These are phyloP conservation scores for Lampris megalopsis DNA, from an alignment of 2,113 vertebrate genomes.

Conservation along the genomic window DNA sequence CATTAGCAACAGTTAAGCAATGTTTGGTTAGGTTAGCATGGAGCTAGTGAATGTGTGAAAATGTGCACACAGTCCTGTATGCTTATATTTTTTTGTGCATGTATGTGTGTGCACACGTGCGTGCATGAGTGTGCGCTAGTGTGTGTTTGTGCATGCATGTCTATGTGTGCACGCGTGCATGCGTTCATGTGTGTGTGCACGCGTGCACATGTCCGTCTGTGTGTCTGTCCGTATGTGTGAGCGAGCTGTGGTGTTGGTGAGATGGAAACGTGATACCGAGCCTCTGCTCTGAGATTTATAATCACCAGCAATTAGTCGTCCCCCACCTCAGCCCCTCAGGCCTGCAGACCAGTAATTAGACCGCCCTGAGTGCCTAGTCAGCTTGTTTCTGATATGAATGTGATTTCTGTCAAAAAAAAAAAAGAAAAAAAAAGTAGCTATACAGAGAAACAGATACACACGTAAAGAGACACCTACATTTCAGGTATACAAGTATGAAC, in stretches of 20 bases:
- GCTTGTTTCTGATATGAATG: slow-evolving; percentile 66
- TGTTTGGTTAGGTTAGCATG: slow-evolving; percentile 35
- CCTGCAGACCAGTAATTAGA: slow-evolving; percentile 79
- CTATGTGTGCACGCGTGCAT: background rate
- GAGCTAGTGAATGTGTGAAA: slow-evolving; percentile 17
- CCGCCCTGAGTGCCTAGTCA: slow-evolving; percentile 67
- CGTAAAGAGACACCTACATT: background rate
- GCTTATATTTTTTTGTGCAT: background rate
- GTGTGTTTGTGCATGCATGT: slow-evolving; percentile 11
- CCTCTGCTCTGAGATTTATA: slow-evolving; percentile 79
- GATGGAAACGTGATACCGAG: slow-evolving; percentile 70
- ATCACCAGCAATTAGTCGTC: slow-evolving; percentile 79
- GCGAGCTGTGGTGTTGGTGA: slow-evolving; percentile 50
- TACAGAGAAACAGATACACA: slow-evolving; percentile 14
- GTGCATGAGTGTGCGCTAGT: background rate
- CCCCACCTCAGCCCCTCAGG: slow-evolving; percentile 68
- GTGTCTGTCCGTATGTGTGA: slow-evolving; percentile 17
- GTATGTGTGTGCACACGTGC: slow-evolving; percentile 16
- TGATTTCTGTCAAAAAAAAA: slow-evolving; percentile 64
- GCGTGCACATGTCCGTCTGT: no score
- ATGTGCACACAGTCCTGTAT: background rate
- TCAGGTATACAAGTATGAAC: slow-evolving; percentile 17
- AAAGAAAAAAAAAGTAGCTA: slow-evolving; percentile 11
- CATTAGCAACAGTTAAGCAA: slow-evolving; percentile 36
- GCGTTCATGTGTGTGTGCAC: background rate